These are phyloP conservation scores for Agrochola macilenta DNA, from an alignment of 2,888 invertebrate genomes.

Conservation along the genomic window DNA sequence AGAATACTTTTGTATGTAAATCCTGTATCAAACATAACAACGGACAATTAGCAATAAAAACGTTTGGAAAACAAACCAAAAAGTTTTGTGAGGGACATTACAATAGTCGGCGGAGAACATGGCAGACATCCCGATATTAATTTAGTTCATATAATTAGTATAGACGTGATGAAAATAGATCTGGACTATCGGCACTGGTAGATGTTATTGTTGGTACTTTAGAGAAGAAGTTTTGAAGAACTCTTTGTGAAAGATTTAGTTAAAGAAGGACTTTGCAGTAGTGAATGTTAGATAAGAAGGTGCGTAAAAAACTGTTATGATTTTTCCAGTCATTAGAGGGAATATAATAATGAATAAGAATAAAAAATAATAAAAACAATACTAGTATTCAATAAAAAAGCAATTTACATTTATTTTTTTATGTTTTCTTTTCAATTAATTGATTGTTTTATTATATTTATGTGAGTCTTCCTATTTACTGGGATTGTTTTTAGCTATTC, in stretches of 20 bases:
- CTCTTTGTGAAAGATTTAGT: conserved; percentile 6
- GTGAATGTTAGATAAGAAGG: background rate
- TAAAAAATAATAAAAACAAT: background rate
- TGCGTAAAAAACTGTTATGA: background rate
- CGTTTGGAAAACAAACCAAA: conserved; percentile 61
- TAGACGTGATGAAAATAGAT: conserved; percentile 65
- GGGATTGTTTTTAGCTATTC: background rate
- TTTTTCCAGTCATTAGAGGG: background rate
- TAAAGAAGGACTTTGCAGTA: no score
- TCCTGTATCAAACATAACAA: conserved; percentile 66
- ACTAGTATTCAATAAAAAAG: no score
- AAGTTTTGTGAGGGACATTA: conserved; percentile 66
- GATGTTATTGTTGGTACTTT: conserved; percentile 32
- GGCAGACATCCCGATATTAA: conserved; percentile 67
- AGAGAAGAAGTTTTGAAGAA: background rate
- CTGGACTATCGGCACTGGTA: conserved; percentile 33
- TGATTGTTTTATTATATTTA: background rate
- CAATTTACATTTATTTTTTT: background rate
- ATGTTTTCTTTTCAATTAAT: background rate
- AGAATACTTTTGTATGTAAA: conserved; percentile 68
- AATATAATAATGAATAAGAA: no score
- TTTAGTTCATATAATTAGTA: conserved; percentile 72
- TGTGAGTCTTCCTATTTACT: no score
- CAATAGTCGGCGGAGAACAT: conserved; percentile 64
- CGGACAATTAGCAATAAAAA: conserved; percentile 69